Percentiles rank a stretch among this genome's conserved stretches.
phyloP scores from a whole-genome alignment of 2,888 invertebrate species.

The Fissipunctia ypsillon region DNA sequence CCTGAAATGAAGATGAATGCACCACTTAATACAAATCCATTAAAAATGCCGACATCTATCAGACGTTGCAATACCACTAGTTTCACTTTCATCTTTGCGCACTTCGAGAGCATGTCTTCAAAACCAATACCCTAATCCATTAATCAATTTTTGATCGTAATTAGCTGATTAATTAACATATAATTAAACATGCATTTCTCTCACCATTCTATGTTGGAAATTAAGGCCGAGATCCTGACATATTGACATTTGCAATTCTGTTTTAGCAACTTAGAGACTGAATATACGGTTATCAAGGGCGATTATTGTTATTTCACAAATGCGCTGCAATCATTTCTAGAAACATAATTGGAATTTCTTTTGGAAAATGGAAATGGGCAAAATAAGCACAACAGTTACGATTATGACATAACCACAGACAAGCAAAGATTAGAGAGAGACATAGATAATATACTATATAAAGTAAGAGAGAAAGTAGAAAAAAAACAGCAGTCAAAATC shows the following conservation, averaged over 20 bases:
- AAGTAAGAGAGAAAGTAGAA: too few species aligned
- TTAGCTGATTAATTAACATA: constrained; percentile 66
- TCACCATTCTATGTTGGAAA: constrained; percentile 91
- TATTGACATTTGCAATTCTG: constrained; percentile 91
- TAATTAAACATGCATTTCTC: constrained; percentile 75
- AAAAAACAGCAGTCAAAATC: constrained; percentile 34
- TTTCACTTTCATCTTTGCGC: constrained; percentile 32
- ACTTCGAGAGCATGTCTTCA: constrained; percentile 23
- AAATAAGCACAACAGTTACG: constrained; percentile 81
- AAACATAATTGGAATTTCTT: constrained; percentile 81
- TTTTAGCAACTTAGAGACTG: constrained; percentile 80
- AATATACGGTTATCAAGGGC: constrained; percentile 75
- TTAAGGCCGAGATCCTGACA: constrained; percentile 91
- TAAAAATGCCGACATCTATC: constrained; percentile 67
- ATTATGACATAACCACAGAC: constrained; percentile 68
- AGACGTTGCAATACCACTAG: constrained; percentile 30
- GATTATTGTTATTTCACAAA: constrained; percentile 72
- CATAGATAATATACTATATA: too few species aligned
- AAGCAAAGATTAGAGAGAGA: constrained; percentile 52
- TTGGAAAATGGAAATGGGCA: constrained; percentile 76
- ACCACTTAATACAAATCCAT: constrained; percentile 38
- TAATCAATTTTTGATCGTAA: constrained; percentile 50
- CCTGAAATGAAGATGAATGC: constrained; percentile 90
- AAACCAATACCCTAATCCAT: constrained; percentile 27
- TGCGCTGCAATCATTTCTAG: constrained; percentile 73